Conservation (phyloP, 1,140 invertebrate species). For the Harpegnathos saltator region DNA sequence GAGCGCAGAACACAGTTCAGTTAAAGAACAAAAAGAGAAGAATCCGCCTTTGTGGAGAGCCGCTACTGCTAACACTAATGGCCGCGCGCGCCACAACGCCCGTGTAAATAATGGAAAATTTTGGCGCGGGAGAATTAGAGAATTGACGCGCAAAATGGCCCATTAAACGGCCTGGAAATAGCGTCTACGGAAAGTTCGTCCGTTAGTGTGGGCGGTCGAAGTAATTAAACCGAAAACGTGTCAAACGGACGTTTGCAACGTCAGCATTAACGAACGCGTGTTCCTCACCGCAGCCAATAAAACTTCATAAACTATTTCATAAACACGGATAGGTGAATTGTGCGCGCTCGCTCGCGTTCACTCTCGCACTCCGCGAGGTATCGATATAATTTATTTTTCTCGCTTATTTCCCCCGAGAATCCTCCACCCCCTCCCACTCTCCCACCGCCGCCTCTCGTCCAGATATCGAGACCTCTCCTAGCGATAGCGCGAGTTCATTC, state of each 20-base stretch:
- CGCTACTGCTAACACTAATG: background rate
- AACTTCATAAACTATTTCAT: conserved; percentile 63
- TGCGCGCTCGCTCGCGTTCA: background rate
- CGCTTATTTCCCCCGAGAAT: conserved; percentile 47
- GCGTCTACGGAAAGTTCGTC: conserved; percentile 54
- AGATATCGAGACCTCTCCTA: conserved; percentile 51
- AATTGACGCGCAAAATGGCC: conserved; percentile 53
- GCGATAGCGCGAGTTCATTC: conserved; percentile 9
- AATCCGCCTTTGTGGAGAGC: background rate
- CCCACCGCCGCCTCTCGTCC: conserved; percentile 6
- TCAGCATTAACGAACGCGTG: conserved; percentile 57
- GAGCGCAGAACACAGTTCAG: background rate
- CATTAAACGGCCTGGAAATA: conserved; percentile 52
- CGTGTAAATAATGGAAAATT: conserved; percentile 41
- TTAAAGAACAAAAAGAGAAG: background rate
- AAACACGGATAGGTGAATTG: conserved; percentile 54
- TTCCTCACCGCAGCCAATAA: conserved; percentile 52
- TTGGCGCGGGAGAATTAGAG: conserved; percentile 32
- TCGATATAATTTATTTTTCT: conserved; percentile 62
- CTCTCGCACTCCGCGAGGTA: background rate
- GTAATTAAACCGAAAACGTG: conserved; percentile 63
- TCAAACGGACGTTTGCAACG: conserved; percentile 56
- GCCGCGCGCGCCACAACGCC: background rate
- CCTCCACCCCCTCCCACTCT: no score
- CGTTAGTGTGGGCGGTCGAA: conserved; percentile 55